Conservation (phyloP, 2,888 invertebrate species). For the Druceiella hillmani region DNA sequence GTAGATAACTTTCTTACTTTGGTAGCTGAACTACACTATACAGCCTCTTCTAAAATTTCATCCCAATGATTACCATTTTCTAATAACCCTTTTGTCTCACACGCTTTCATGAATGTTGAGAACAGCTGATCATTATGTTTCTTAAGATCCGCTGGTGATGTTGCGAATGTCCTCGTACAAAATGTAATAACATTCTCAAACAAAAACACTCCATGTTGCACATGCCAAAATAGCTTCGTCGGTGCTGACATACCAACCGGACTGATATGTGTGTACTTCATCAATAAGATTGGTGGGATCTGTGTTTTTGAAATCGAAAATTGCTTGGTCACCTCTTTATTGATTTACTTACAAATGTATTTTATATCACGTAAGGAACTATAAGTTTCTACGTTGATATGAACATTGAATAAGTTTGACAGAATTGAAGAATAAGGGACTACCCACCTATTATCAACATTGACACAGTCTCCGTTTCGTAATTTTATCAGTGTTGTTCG, state of each 20-base stretch:
- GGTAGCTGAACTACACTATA: conserved; percentile 12
- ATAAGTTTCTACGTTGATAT: too few relatives aligned
- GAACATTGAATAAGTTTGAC: conserved; percentile 19
- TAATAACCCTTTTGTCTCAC: conserved; percentile 25
- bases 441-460: too few relatives aligned
- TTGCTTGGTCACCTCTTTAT: conserved; percentile 23
- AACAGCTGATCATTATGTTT: conserved; percentile 15
- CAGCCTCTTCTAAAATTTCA: conserved; percentile 22
- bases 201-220: conserved; percentile 24
- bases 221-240: conserved; percentile 22
- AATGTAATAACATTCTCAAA: conserved; percentile 20
- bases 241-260: conserved; percentile 22
- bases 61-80: conserved; percentile 29
- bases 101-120: conserved; percentile 25
- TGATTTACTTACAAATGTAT: conserved; percentile 23
- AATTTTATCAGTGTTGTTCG: too few relatives aligned
- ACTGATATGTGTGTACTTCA: too few relatives aligned
- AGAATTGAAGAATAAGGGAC: conserved; percentile 20
- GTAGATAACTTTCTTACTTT: conserved; percentile 20
- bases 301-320: conserved; percentile 15
- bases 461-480: too few relatives aligned
- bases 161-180: too few relatives aligned
- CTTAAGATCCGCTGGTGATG: too few relatives aligned
- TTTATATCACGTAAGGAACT: conserved; percentile 20
- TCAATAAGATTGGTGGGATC: conserved; percentile 16